Conservation (phyloP, 2,888 invertebrate species). For the Bugulina stolonifera region DNA sequence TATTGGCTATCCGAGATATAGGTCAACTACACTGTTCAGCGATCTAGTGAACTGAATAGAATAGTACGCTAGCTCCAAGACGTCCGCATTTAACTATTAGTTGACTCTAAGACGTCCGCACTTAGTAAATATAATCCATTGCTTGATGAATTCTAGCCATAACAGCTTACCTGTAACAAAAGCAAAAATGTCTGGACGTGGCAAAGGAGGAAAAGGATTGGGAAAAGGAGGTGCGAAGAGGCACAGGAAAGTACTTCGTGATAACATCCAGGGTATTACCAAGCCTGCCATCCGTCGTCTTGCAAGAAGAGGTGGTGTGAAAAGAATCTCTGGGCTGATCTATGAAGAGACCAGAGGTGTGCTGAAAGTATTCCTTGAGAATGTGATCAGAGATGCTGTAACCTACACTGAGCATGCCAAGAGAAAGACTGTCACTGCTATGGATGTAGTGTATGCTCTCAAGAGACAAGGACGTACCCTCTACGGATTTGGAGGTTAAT, state of each 20-base stretch:
- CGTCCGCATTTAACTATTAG: too few species aligned
- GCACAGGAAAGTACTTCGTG: slow-evolving; percentile 32
- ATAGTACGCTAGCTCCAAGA: too few species aligned
- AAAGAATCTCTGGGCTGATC: slow-evolving; percentile 65
- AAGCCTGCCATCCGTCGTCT: slow-evolving; percentile 32
- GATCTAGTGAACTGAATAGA: not conserved
- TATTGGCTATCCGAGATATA: not conserved
- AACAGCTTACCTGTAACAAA: not conserved
- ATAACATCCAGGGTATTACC: slow-evolving; percentile 33
- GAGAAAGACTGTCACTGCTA: slow-evolving; percentile 76
- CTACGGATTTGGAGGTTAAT: slow-evolving; percentile 70
- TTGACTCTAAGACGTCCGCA: not conserved
- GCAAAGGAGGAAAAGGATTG: slow-evolving; percentile 71
- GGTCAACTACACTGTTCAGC: not conserved
- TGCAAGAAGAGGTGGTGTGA: slow-evolving; percentile 39
- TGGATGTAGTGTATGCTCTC: slow-evolving; percentile 77
- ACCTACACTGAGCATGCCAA: slow-evolving; percentile 81
- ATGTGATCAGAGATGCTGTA: slow-evolving; percentile 73
- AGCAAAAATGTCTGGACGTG: slow-evolving; percentile 66
- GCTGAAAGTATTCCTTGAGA: slow-evolving; percentile 71
- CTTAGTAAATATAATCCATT: too few species aligned
- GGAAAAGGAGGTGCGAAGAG: slow-evolving; percentile 32
- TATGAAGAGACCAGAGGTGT: slow-evolving; percentile 74
- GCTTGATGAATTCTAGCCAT: too few species aligned
- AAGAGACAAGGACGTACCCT: slow-evolving; percentile 74